phyloP scores from a whole-genome alignment of 23 tunicate species.

The Styela clava region DNA sequence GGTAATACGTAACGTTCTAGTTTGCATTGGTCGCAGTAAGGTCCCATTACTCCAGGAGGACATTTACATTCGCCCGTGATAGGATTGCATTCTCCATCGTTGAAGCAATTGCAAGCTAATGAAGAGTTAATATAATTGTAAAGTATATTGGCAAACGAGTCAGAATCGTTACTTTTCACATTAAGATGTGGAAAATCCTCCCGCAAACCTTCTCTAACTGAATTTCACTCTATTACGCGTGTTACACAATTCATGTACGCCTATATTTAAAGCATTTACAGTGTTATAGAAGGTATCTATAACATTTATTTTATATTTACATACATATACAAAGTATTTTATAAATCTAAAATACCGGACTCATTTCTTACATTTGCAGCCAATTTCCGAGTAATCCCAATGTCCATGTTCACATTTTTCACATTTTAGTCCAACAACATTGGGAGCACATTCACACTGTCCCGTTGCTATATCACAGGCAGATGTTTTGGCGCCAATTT shows the following conservation, averaged over 20 bases:
- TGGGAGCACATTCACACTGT: conserved; percentile 89
- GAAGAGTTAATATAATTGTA: neutral
- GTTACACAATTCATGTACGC: too few species aligned
- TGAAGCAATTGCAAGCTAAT: conserved; percentile 88
- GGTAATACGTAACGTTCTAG: conserved; percentile 53
- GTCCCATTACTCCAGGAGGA: conserved; percentile 92
- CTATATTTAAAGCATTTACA: too few species aligned
- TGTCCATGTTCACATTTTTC: conserved; percentile 91
- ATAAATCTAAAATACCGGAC: too few species aligned
- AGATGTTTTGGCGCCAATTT: conserved; percentile 34
- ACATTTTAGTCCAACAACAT: conserved; percentile 89
- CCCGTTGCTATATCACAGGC: conserved; percentile 58
- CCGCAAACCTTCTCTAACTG: too few species aligned
- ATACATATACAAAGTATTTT: too few species aligned
- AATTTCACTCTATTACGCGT: too few species aligned
- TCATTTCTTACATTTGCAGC: conserved; percentile 84
- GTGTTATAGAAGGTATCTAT: too few species aligned
- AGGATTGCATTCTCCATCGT: conserved; percentile 78
- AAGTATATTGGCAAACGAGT: neutral
- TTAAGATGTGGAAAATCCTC: too few species aligned
- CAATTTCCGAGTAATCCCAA: conserved; percentile 69
- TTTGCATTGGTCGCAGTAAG: conserved; percentile 88
- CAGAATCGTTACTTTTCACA: neutral
- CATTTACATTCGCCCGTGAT: conserved; percentile 74
- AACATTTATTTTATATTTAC: too few species aligned